Conservation (phyloP, 2,113 vertebrate species). For the Poecilia latipinna region DNA sequence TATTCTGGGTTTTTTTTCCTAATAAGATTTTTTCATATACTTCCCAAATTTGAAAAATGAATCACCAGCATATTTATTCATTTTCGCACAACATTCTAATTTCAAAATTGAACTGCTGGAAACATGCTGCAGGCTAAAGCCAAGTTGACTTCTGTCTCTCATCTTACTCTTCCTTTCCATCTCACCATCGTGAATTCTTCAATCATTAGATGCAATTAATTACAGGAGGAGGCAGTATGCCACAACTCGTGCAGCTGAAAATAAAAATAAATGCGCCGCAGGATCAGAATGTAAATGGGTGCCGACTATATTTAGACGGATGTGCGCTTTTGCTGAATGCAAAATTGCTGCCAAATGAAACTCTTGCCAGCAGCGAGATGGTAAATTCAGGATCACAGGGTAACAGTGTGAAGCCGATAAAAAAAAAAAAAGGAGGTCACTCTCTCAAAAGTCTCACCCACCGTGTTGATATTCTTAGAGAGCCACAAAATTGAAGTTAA, state of each 20-base stretch:
- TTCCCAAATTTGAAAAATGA: not conserved
- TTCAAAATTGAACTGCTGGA: conserved; percentile 13
- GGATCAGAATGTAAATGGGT: conserved; percentile 44
- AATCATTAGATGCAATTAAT: conserved; percentile 52
- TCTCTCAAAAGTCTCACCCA: conserved; percentile 12
- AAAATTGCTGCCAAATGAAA: conserved; percentile 30
- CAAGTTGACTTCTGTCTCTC: not conserved
- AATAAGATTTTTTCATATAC: too few species aligned
- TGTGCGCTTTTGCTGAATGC: conserved; percentile 47
- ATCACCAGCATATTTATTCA: conserved; percentile 1
- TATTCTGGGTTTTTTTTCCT: too few species aligned
- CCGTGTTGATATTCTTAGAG: not conserved
- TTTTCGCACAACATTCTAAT: conserved; percentile 32
- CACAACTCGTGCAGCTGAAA: conserved; percentile 55
- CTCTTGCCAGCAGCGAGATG: conserved; percentile 33
- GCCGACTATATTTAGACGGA: conserved; percentile 60
- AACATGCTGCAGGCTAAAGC: not conserved
- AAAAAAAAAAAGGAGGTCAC: not conserved
- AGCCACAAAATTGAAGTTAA: not conserved
- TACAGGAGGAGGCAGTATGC: conserved; percentile 30
- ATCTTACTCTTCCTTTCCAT: not conserved
- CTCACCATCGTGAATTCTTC: conserved; percentile 27
- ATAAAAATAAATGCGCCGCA: conserved; percentile 70
- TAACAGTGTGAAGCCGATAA: conserved; percentile 10
- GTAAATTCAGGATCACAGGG: conserved; percentile 29